phyloP scores from a whole-genome alignment of 1,140 invertebrate genomes.

The Delia radicum region DNA sequence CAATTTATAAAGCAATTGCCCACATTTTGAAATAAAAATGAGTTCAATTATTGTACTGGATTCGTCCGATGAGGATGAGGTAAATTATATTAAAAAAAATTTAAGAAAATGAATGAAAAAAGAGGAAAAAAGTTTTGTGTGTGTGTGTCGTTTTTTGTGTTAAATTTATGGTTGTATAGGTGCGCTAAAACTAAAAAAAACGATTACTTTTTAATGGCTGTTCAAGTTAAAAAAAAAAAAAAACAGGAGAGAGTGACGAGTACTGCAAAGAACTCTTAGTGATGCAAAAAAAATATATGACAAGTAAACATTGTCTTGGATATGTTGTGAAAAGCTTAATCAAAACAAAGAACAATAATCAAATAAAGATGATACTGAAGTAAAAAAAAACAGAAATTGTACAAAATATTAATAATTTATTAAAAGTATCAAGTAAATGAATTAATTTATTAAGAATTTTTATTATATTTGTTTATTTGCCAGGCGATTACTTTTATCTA shows the following conservation, averaged over 20 bases:
- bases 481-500: background rate
- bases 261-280: background rate
- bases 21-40: slow-evolving; percentile 28
- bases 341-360: background rate
- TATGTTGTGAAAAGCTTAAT: slow-evolving; percentile 3
- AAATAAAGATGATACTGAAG: background rate
- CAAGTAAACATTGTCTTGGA: background rate
- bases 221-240: slow-evolving; percentile 14
- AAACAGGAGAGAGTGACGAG: background rate
- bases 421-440: background rate
- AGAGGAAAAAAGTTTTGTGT: slow-evolving; percentile 5
- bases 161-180: slow-evolving; percentile 22
- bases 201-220: slow-evolving; percentile 18
- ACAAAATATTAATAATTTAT: background rate
- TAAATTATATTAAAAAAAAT: slow-evolving; percentile 25
- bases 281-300: background rate
- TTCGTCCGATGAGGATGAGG: slow-evolving; percentile 30
- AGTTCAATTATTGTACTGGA: slow-evolving; percentile 31
- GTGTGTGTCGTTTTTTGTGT: slow-evolving; percentile 14
- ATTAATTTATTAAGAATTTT: no score
- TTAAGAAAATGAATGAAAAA: slow-evolving; percentile 23
- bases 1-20: slow-evolving; percentile 5
- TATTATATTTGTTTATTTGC: background rate
- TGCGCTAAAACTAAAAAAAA: slow-evolving; percentile 9
- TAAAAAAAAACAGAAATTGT: background rate